phyloP scores from a whole-genome alignment of 1,140 invertebrate genomes.

The Octopus bimaculoides region DNA sequence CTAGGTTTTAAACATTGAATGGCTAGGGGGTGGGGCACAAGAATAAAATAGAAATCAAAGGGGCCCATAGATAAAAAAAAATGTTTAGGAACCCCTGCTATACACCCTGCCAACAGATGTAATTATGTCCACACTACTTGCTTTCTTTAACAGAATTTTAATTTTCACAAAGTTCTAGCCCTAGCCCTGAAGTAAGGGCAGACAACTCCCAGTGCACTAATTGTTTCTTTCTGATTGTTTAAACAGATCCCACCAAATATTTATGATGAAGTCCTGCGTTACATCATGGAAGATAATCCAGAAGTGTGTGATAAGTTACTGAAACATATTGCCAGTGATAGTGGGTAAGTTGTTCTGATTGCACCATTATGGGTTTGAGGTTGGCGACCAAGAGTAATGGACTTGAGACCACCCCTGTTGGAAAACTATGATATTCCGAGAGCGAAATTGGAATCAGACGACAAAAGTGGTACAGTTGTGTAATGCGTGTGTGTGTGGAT shows the following conservation, averaged over 20 bases:
- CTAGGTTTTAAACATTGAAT: too few species aligned
- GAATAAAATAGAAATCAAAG: too few species aligned
- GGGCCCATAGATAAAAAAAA: not conserved
- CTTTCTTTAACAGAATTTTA: not conserved
- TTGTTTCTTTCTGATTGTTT: not conserved
- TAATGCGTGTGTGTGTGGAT: too few species aligned
- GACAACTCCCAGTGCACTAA: too few species aligned
- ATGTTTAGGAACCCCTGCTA: not conserved
- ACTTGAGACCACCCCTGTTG: too few species aligned
- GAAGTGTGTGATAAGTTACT: slow-evolving; percentile 72
- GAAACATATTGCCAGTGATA: slow-evolving; percentile 58
- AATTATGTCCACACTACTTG: not conserved
- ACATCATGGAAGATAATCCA: slow-evolving; percentile 80
- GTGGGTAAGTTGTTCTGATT: slow-evolving; percentile 42
- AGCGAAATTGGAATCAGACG: too few species aligned
- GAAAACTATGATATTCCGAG: too few species aligned
- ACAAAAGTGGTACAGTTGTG: too few species aligned
- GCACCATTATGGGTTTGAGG: too few species aligned
- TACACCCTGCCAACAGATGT: not conserved
- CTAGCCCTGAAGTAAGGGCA: too few species aligned
- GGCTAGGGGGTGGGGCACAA: too few species aligned
- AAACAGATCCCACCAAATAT: slow-evolving; percentile 72
- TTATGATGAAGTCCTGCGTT: slow-evolving; percentile 79
- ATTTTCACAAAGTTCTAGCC: not conserved
- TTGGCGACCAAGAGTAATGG: too few species aligned